Percentiles rank a stretch among this genome's conserved stretches.
These are phyloP conservation scores for Mesopsocus fuscifrons DNA, from an alignment of 2,888 invertebrate genomes.

Conservation along the genomic window DNA sequence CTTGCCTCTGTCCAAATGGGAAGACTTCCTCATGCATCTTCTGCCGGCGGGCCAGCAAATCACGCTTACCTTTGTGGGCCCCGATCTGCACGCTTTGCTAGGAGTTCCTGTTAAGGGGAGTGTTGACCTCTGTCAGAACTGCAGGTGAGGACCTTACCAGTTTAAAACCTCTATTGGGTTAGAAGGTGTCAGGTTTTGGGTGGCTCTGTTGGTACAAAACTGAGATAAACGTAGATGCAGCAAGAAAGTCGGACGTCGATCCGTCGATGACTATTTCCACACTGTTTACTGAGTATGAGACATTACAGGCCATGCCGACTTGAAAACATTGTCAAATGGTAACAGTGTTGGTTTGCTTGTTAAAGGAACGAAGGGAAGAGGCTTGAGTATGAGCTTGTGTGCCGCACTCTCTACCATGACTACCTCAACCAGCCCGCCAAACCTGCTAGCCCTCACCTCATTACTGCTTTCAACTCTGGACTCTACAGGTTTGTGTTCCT, in stretches of 20 bases:
- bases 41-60: constrained; percentile 34
- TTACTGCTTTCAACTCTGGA: constrained; percentile 53
- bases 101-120: constrained; percentile 12
- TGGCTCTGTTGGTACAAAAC: too few species aligned
- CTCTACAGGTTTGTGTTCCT: constrained; percentile 27
- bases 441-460: constrained; percentile 23
- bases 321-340: too few species aligned
- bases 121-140: constrained; percentile 14
- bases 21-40: constrained; percentile 45
- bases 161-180: too few species aligned
- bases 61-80: constrained; percentile 41
- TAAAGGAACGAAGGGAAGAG: constrained; percentile 12
- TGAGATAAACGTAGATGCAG: too few species aligned
- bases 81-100: constrained; percentile 31
- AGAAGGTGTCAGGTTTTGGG: too few species aligned
- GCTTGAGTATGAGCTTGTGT: constrained; percentile 20
- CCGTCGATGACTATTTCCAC: too few species aligned
- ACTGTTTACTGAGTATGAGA: too few species aligned
- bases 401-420: constrained; percentile 25
- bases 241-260: too few species aligned
- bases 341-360: neutral
- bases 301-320: too few species aligned
- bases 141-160: constrained; percentile 12
- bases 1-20: constrained; percentile 47
- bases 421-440: constrained; percentile 15